Conservation (phyloP, 2,888 invertebrate species). For the Pollenia angustigena region DNA sequence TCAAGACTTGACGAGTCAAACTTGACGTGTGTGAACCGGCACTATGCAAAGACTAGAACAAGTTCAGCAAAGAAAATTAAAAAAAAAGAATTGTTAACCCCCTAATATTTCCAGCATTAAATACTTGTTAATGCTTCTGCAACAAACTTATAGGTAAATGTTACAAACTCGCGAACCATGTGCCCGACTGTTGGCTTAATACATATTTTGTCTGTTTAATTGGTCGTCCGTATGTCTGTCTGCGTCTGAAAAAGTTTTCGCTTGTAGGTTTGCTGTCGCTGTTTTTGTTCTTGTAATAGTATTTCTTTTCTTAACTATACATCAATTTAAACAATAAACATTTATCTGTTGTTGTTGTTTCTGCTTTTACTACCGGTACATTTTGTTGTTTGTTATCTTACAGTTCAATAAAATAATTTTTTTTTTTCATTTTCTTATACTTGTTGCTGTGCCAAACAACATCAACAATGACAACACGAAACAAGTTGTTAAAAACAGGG, state of each 20-base stretch:
- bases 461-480: background rate
- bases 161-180: conserved; percentile 14
- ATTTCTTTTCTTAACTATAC: background rate
- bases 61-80: too few relatives aligned
- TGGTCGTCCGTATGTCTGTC: background rate
- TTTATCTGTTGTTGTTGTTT: conserved; percentile 2
- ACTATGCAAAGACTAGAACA: too few relatives aligned
- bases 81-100: background rate
- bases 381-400: conserved; percentile 8
- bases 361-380: background rate
- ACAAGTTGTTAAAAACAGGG: background rate
- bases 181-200: background rate
- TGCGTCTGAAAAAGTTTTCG: background rate
- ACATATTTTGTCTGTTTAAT: background rate
- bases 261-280: conserved; percentile 10
- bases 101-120: background rate
- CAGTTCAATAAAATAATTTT: conserved; percentile 23
- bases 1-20: too few relatives aligned
- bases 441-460: background rate
- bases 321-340: conserved; percentile 52
- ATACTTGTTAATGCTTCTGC: conserved; percentile 3
- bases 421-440: conserved; percentile 1
- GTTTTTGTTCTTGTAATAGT: background rate
- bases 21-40: too few relatives aligned
- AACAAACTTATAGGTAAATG: conserved; percentile 10